Evolutionary conservation across 2,888 invertebrate species (phyloP).

Genomic region (Eupithecia insigniata): DNA sequence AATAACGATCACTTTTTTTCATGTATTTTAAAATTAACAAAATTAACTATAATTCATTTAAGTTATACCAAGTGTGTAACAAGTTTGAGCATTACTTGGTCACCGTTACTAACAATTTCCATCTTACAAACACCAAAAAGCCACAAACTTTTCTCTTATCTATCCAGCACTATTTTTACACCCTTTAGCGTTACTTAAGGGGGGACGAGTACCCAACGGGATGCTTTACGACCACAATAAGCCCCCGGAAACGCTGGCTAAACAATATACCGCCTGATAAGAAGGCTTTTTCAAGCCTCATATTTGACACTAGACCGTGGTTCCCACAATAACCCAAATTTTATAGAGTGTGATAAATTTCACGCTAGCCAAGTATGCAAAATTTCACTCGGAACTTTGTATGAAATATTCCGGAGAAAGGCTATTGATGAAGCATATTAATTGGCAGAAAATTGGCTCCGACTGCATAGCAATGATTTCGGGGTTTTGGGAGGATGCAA

Average conservation of each 20-base stretch:
- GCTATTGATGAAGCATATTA: constrained; percentile 3
- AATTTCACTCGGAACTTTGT: constrained; percentile 6
- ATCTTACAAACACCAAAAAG: neutral
- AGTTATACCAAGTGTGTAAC: neutral
- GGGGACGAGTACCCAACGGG: constrained; percentile 34
- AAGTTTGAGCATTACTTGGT: neutral
- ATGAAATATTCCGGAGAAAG: neutral
- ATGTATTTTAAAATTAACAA: neutral
- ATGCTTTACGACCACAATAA: constrained; percentile 51
- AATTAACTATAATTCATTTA: neutral
- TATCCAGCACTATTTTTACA: constrained; percentile 9
- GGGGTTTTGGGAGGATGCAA: neutral
- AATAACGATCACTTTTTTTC: neutral
- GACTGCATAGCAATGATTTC: neutral
- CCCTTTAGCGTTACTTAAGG: constrained; percentile 30
- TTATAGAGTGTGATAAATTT: constrained; percentile 38
- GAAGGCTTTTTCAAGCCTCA: constrained; percentile 49
- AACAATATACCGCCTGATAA: constrained; percentile 55
- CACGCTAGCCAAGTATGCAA: constrained; percentile 24
- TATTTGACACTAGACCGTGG: constrained; percentile 48
- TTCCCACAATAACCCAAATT: constrained; percentile 35
- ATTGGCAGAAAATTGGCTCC: neutral
- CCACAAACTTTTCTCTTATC: constrained; percentile 4
- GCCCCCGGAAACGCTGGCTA: constrained; percentile 52
- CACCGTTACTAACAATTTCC: neutral